phyloP scores from a whole-genome alignment of 2,797 vertebrate species.

The Helicolenus hilgendorfi region DNA sequence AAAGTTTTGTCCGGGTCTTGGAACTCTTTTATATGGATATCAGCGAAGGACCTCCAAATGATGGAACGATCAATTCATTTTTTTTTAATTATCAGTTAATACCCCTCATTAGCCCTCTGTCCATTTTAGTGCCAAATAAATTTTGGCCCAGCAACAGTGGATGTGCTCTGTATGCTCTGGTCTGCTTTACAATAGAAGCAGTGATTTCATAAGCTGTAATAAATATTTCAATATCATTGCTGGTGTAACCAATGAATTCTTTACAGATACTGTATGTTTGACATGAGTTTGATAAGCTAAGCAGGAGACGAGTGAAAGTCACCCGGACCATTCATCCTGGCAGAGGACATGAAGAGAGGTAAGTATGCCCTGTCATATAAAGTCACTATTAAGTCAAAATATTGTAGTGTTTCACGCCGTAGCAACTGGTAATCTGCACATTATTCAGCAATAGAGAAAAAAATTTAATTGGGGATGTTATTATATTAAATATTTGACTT shows the following conservation, averaged over 20 bases:
- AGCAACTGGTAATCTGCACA: background rate
- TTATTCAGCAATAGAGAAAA: background rate
- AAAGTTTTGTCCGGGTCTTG: constrained; percentile 65
- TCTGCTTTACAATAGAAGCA: constrained; percentile 79
- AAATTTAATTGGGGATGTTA: rapidly evolving
- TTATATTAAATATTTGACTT: background rate
- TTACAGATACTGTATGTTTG: constrained; percentile 48
- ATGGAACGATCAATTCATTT: constrained; percentile 24
- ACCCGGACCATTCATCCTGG: background rate
- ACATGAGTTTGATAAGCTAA: constrained; percentile 21
- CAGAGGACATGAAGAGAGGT: constrained; percentile 14
- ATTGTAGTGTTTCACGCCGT: background rate
- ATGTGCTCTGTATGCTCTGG: constrained; percentile 82
- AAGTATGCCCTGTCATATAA: background rate
- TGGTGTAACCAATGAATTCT: constrained; percentile 74
- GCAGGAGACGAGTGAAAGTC: background rate
- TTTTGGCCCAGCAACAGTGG: constrained; percentile 72
- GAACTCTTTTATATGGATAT: constrained; percentile 51
- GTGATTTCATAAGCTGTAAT: constrained; percentile 85
- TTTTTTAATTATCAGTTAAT: constrained; percentile 53
- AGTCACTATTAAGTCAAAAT: background rate
- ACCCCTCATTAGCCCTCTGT: constrained; percentile 69
- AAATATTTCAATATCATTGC: constrained; percentile 81
- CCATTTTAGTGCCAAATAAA: constrained; percentile 72
- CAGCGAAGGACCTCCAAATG: constrained; percentile 40